Conservation (phyloP, 2,888 invertebrate genomes). For the Rugalucina vietnamica region DNA sequence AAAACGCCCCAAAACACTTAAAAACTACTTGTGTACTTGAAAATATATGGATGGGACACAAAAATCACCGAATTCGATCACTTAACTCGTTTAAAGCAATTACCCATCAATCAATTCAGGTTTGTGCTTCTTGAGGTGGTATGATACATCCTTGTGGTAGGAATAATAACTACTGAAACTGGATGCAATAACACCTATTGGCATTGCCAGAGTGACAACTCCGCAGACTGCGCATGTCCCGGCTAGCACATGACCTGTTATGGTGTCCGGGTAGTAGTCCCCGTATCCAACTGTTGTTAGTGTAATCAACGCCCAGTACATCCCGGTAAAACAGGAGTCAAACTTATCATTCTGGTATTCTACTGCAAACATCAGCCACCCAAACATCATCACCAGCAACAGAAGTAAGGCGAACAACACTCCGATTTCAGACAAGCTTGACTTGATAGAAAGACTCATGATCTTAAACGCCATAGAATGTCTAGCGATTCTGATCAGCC, state of each 20-base stretch:
- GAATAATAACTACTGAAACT: conserved; percentile 1
- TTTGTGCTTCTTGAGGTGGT: not conserved
- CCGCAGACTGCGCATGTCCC: not conserved
- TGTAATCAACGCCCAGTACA: conserved; percentile 19
- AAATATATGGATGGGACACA: too few species aligned
- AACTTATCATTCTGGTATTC: not conserved
- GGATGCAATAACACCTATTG: conserved; percentile 5
- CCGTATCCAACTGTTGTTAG: conserved; percentile 21
- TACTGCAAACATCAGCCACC: not conserved
- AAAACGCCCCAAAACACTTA: too few species aligned
- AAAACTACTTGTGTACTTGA: too few species aligned
- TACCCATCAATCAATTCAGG: not conserved
- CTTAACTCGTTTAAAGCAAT: too few species aligned
- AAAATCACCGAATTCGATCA: too few species aligned
- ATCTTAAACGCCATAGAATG: not conserved
- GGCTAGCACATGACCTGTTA: not conserved
- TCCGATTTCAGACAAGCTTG: not conserved
- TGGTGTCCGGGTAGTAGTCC: conserved; percentile 4
- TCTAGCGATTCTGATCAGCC: not conserved
- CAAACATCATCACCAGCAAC: not conserved
- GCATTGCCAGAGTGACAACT: not conserved
- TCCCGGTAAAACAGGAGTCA: not conserved
- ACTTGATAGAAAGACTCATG: not conserved
- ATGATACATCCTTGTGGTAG: not conserved
- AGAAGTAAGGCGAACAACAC: not conserved